Conservation (phyloP, 53 echinoderm and acorn worm species). For the Astropecten irregularis region DNA sequence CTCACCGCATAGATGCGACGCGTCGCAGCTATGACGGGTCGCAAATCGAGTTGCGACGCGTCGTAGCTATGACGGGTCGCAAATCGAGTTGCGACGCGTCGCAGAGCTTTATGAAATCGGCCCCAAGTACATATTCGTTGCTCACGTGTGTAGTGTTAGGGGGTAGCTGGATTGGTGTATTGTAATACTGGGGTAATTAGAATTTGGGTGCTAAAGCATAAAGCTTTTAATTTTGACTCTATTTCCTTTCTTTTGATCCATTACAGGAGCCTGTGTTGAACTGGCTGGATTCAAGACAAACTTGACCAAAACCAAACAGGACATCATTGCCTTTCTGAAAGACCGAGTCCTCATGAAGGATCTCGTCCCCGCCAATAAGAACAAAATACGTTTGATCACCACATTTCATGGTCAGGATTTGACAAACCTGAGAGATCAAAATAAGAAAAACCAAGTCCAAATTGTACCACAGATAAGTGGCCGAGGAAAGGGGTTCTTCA, state of each 20-base stretch:
- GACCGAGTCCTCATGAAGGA: conserved; percentile 46
- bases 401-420: conserved; percentile 14
- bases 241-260: neutral
- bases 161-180: too few species aligned
- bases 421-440: neutral
- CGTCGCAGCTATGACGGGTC: too few species aligned
- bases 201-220: too few species aligned
- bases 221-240: neutral
- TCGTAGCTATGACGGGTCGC: too few species aligned
- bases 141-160: too few species aligned
- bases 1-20: too few species aligned
- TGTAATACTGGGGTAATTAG: too few species aligned
- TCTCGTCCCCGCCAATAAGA: conserved; percentile 1
- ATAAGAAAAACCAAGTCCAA: conserved; percentile 1
- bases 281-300: conserved; percentile 42
- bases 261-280: neutral
- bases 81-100: too few species aligned
- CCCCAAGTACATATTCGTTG: too few species aligned
- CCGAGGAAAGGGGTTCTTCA: conserved; percentile 14
- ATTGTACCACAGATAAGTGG: conserved; percentile 13
- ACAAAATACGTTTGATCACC: conserved; percentile 9
- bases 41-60: too few species aligned
- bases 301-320: conserved; percentile 8
- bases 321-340: conserved; percentile 17
- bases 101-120: too few species aligned